Conservation (phyloP, 2,888 invertebrate species). For the Cepaea hortensis region DNA sequence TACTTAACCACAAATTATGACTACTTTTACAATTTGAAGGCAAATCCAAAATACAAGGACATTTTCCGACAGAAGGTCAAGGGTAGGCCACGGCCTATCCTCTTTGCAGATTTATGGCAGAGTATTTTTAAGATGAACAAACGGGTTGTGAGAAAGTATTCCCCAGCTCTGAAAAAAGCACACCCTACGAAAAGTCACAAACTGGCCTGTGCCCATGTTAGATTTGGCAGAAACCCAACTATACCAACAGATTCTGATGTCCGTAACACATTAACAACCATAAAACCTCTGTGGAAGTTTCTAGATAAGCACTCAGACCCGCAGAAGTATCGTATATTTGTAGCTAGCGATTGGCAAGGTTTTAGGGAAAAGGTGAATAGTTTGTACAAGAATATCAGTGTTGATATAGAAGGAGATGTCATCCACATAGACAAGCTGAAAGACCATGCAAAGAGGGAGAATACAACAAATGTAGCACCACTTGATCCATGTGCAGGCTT, state of each 20-base stretch:
- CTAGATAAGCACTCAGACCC: constrained; percentile 52
- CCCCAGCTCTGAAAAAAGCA: constrained; percentile 43
- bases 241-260: constrained; percentile 55
- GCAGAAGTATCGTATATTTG: constrained; percentile 53
- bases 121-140: constrained; percentile 54
- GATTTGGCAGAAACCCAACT: constrained; percentile 56
- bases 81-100: constrained; percentile 48
- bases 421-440: constrained; percentile 55
- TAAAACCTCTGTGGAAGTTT: constrained; percentile 55
- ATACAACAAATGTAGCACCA: constrained; percentile 5
- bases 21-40: constrained; percentile 54
- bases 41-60: constrained; percentile 52
- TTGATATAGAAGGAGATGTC: constrained; percentile 55
- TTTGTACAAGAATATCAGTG: constrained; percentile 48
- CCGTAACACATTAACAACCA: constrained; percentile 52
- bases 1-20: constrained; percentile 57
- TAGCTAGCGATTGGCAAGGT: constrained; percentile 56
- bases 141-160: constrained; percentile 45
- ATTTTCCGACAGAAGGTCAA: constrained; percentile 49
- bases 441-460: constrained; percentile 8
- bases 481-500: constrained; percentile 52
- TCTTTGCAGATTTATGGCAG: constrained; percentile 55
- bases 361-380: constrained; percentile 51
- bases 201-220: constrained; percentile 56
- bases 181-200: constrained; percentile 49